A percentile compares a stretch with the other conserved stretches of the same genome.
phyloP scores from a whole-genome alignment of 2,113 vertebrate species.

The Xenus cinereus region DNA sequence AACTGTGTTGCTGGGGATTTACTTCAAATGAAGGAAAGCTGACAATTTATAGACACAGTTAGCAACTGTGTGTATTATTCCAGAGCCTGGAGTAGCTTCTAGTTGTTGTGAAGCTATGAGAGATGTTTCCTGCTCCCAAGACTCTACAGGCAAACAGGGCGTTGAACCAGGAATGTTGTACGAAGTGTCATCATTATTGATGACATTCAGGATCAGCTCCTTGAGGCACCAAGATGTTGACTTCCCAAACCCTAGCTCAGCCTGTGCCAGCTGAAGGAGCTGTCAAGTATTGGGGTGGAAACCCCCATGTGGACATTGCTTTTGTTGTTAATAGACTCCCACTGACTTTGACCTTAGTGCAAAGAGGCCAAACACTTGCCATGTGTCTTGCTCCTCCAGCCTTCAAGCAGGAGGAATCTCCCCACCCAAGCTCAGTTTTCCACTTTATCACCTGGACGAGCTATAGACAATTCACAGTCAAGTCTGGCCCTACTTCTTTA shows the following conservation, averaged over 20 bases:
- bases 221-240: background rate
- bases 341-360: background rate
- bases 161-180: background rate
- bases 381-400: background rate
- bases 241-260: background rate
- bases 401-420: background rate
- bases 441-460: no score
- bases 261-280: background rate
- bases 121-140: background rate
- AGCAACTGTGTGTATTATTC: background rate
- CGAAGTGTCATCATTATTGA: background rate
- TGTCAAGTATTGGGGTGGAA: background rate
- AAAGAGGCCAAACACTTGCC: background rate
- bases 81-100: background rate
- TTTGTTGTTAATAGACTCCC: background rate
- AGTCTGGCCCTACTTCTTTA: background rate
- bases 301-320: background rate
- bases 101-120: background rate
- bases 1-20: background rate
- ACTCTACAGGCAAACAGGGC: background rate
- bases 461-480: background rate
- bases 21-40: background rate
- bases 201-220: background rate
- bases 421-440: background rate
- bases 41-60: background rate